Conservation (phyloP, 1,140 invertebrate species). For the Drosophila subpulchrella region DNA sequence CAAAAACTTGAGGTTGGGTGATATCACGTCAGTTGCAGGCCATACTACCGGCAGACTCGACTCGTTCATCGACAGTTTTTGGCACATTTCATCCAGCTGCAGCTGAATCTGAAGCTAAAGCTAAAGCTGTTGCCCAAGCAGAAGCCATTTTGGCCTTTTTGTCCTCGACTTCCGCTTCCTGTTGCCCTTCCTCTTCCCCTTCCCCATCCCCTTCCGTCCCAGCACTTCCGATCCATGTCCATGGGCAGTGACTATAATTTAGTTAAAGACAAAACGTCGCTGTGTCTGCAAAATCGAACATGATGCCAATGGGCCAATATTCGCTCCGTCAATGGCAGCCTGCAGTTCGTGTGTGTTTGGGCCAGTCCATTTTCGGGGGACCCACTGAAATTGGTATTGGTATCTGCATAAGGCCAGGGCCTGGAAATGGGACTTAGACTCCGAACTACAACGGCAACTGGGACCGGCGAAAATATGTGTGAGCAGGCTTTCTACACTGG, state of each 20-base stretch:
- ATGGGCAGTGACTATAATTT: conserved; percentile 74
- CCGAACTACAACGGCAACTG: conserved; percentile 24
- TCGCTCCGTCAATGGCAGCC: conserved; percentile 56
- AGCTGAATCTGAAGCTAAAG: conserved; percentile 13
- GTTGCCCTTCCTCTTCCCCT: conserved; percentile 12
- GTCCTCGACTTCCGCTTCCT: conserved; percentile 32
- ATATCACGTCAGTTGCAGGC: conserved; percentile 75
- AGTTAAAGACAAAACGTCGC: conserved; percentile 78
- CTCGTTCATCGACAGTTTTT: conserved; percentile 59
- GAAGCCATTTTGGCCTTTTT: conserved; percentile 34
- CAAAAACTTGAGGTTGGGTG: conserved; percentile 53
- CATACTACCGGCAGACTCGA: conserved; percentile 17
- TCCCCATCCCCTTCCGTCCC: not conserved
- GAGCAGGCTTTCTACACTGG: conserved; percentile 29
- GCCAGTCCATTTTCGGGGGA: conserved; percentile 56
- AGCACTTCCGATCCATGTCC: conserved; percentile 33
- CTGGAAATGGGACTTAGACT: conserved; percentile 30
- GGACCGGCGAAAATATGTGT: conserved; percentile 22
- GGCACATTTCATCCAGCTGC: conserved; percentile 66
- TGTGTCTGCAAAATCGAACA: conserved; percentile 79
- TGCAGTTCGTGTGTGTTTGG: conserved; percentile 34
- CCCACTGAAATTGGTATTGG: conserved; percentile 62
- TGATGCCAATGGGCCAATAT: conserved; percentile 76
- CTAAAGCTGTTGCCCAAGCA: conserved; percentile 11
- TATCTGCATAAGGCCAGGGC: conserved; percentile 40